Base-by-base conservation (phyloP, 2,113 vertebrate species). In the Thunnus maccoyii region DNA sequence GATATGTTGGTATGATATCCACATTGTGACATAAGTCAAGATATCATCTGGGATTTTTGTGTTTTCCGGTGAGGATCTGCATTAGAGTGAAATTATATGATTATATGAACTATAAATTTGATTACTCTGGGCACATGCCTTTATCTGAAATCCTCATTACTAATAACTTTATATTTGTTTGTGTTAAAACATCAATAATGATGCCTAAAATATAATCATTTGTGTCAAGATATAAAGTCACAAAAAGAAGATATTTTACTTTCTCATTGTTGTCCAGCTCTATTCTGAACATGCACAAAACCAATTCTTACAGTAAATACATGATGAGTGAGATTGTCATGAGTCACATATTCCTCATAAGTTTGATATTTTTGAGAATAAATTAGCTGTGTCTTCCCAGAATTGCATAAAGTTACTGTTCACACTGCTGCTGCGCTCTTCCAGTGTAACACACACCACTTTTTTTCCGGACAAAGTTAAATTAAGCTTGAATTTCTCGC, bases 401-500 rank as follows among this genome's bases (percentile, higher is more conserved):
- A 85, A 82, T 44, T 82, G 85, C 81, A 76, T 72, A 48, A 82
- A 87, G 68, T 89, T 80, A 67, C 78, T 68, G 82, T 90, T 89
- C 83, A 81, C 88, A 76, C 87, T 75, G 76, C 80, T 30, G 74
- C 69, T 77, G 72, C 8, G 12, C 78, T 86, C 72, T 82, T 74
- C 76, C 85, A 87, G 79, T 87, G 91, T 88, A 91, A 93, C 75
- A 83, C 88, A 90, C 85, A 86, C 83, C 86, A 78, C 75, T 76
- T 77, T 30, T 60, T 71, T 30, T 55, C 84, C 78, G 87, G 89
- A 93, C 90, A 92, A 89, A 93, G 92, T 93, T 94, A 93, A 94
- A 92, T 92, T 91, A 93, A 93, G 92, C 92, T 91, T 87, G 89
- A 87, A 91, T 94, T 93, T 93, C 88, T 92, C 68, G 85, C 89